phyloP scores from a whole-genome alignment of 2,113 vertebrate species.

The Psilopsiagon aymara region DNA sequence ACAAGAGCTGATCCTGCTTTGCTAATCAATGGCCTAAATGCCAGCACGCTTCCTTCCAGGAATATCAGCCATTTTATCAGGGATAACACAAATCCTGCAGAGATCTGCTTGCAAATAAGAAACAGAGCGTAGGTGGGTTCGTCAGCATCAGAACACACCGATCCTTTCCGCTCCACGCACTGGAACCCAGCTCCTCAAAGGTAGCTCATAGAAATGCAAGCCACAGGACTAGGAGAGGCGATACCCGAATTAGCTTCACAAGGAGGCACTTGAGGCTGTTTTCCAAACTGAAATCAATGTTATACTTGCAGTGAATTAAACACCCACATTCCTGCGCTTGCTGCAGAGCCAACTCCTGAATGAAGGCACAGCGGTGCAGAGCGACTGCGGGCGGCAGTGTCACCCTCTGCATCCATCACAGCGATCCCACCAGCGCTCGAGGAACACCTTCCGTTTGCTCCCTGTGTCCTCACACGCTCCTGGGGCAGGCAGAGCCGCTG shows the following conservation, averaged over 20 bases:
- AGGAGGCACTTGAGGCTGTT: conserved; percentile 46
- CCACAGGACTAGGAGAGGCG: neutral
- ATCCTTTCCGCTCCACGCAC: neutral
- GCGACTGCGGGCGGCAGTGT: neutral
- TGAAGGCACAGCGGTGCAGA: neutral
- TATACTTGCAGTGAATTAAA: conserved; percentile 9
- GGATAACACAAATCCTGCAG: neutral
- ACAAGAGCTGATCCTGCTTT: accelerated
- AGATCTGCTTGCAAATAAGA: conserved; percentile 60
- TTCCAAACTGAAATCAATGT: neutral
- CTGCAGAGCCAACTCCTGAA: conserved; percentile 30
- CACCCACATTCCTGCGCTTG: neutral
- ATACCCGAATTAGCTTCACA: conserved; percentile 22
- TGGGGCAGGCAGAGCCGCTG: neutral
- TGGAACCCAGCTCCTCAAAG: neutral
- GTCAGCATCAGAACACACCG: conserved; percentile 44
- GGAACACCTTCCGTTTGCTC: neutral
- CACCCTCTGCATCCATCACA: accelerated
- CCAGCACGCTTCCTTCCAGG: neutral
- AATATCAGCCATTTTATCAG: neutral
- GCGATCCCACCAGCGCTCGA: accelerated
- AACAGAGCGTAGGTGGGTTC: conserved; percentile 30
- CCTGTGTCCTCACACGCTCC: accelerated
- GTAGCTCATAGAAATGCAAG: conserved; percentile 40
- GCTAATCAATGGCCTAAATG: neutral